phyloP scores from a whole-genome alignment of 2,113 vertebrate species.

The Dasyornis broadbenti region DNA sequence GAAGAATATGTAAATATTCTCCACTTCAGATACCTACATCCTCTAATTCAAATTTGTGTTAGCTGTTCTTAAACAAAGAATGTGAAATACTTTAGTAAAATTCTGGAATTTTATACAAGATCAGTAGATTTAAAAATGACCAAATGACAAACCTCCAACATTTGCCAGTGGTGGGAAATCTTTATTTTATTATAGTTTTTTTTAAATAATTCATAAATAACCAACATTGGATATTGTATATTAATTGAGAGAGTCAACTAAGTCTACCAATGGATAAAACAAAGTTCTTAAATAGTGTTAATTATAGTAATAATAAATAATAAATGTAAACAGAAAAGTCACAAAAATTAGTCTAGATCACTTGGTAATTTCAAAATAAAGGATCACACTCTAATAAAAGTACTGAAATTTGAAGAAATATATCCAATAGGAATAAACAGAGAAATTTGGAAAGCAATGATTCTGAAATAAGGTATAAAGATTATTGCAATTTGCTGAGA shows the following conservation, averaged over 20 bases:
- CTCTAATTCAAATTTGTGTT: background rate
- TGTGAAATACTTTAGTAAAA: background rate
- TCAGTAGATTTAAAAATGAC: background rate
- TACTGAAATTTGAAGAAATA: background rate
- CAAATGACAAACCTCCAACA: background rate
- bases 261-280: background rate
- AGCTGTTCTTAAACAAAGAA: background rate
- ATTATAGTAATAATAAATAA: background rate
- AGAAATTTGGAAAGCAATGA: background rate
- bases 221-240: background rate
- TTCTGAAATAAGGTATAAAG: background rate
- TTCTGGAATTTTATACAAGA: background rate
- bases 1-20: background rate
- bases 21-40: background rate
- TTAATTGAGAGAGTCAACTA: background rate
- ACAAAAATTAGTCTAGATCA: background rate
- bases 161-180: background rate
- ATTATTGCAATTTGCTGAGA: background rate
- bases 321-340: background rate
- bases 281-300: background rate
- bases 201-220: background rate
- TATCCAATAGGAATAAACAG: background rate
- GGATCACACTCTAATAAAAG: background rate
- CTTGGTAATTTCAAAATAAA: background rate
- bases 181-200: background rate